Evolutionary conservation across 2,888 invertebrate genomes (phyloP).

Genomic region (Siphonodentalium dalli): DNA sequence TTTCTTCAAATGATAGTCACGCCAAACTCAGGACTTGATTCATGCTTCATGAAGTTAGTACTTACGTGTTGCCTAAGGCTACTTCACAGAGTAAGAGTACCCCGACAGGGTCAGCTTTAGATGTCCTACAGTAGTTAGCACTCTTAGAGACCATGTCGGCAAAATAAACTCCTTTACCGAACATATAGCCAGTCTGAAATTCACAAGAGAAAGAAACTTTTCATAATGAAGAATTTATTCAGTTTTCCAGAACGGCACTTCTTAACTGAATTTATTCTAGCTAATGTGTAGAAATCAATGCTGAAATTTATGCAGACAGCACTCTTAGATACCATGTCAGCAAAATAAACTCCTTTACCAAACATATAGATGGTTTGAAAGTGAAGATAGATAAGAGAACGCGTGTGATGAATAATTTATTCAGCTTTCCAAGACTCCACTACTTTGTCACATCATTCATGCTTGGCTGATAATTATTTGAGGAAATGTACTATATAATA

Average conservation of each 20-base stretch:
- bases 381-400: constrained; percentile 11
- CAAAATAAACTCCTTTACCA: constrained; percentile 94
- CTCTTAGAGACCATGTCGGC: constrained; percentile 99
- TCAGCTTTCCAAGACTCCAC: background rate
- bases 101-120: constrained; percentile 75
- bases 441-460: too few species aligned
- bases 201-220: constrained; percentile 10
- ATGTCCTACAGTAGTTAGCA: constrained; percentile 92
- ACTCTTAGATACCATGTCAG: constrained; percentile 93
- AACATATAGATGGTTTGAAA: constrained; percentile 79
- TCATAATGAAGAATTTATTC: background rate
- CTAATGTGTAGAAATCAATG: background rate
- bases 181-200: constrained; percentile 77
- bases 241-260: background rate
- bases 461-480: too few species aligned
- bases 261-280: background rate
- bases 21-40: too few species aligned
- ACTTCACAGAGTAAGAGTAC: constrained; percentile 90
- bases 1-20: too few species aligned
- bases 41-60: too few species aligned
- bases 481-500: too few species aligned
- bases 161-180: constrained; percentile 95
- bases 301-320: background rate
- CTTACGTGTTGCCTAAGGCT: constrained; percentile 90
- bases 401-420: background rate